A percentile compares a stretch with the other conserved stretches of the same genome.
Conservation (phyloP, 2,888 invertebrate genomes). For the Cenopis cana region DNA sequence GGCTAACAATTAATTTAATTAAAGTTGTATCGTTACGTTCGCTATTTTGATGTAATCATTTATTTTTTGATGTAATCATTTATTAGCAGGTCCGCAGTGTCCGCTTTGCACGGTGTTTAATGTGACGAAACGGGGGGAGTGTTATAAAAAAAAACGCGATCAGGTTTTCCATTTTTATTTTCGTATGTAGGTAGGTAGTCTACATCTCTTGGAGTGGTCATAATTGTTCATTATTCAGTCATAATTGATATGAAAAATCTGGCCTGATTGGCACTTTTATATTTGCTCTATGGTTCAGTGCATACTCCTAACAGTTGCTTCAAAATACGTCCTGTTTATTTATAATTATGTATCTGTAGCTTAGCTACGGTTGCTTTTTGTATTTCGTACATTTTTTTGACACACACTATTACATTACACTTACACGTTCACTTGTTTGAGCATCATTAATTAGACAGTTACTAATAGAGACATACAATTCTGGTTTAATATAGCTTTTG, state of each 20-base stretch:
- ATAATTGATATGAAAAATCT: background rate
- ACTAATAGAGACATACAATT: slow-evolving; percentile 19
- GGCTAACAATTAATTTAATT: slow-evolving; percentile 83
- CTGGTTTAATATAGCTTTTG: slow-evolving; percentile 9
- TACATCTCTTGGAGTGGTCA: too few relatives aligned
- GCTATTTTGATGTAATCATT: slow-evolving; percentile 71
- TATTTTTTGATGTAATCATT: slow-evolving; percentile 57
- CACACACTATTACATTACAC: too few relatives aligned
- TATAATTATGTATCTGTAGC: too few relatives aligned
- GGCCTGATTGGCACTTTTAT: background rate
- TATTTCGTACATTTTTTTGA: too few relatives aligned
- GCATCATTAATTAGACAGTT: too few relatives aligned
- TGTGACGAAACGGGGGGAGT: slow-evolving; percentile 47
- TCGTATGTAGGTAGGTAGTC: background rate
- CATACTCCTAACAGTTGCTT: too few relatives aligned
- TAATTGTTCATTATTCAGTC: background rate
- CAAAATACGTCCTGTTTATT: too few relatives aligned
- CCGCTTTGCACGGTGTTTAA: slow-evolving; percentile 51
- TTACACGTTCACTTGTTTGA: too few relatives aligned
- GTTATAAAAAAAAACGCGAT: slow-evolving; percentile 21
- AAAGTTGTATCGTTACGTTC: slow-evolving; percentile 69
- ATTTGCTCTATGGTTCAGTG: too few relatives aligned
- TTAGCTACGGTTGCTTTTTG: too few relatives aligned
- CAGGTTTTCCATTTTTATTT: background rate
- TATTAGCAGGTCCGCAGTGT: slow-evolving; percentile 58